Evolutionary conservation across 1,140 invertebrate species (phyloP), one percentile per base, ranked within the genome.

Genomic region (Hermatobates lingyangjiaoensis): DNA sequence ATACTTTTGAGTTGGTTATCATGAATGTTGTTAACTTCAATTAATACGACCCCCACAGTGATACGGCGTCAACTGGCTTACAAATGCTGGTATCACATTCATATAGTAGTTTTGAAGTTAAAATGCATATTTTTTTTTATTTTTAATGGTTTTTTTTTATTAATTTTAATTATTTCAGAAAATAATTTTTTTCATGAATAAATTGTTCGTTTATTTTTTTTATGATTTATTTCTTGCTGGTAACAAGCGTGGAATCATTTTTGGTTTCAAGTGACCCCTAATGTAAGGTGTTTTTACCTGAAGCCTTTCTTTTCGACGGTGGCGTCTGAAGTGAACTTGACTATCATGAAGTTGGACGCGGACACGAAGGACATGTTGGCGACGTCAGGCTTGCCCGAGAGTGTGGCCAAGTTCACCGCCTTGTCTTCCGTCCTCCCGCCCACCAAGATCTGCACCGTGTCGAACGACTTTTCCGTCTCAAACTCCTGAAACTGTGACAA

Each of bases 281-380:
- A 26, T n/a, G n/a, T n/a, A n/a, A n/a, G n/a, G n/a, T 47, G 15
- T 38, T 27, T 54, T 61, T 66, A 76, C 74, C 75, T 62, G 67
- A 95, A 96, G 48, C 91, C 91, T 71, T 90, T 87, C 56, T 83
- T 82, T 70, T 96, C 91, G 24, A 94, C 88, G 2, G 87, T 85
- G 12, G 81, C 82, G 64, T 97, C 93, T 0, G 89, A 86, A 57
- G 85, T 86, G 69, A 97, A 97, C 67, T 93, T 94, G 54, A 98
- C 80, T 52, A 95, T 92, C 88, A 98, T 95, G 58, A 96, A 93
- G 66, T 97, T 97, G 15, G 89, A 92, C 18, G 89, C 91, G 0
- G 91, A 93, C 3, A 90, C 86, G 65, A 86, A 93, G 2, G 86
- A 75, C 62, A 83, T 82, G 52, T 76, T 83, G 39, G 81, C 78